Evolutionary conservation across 2,113 vertebrate species (phyloP), one percentile per base, ranked within the genome.

Genomic region (Oryzias melastigma): DNA sequence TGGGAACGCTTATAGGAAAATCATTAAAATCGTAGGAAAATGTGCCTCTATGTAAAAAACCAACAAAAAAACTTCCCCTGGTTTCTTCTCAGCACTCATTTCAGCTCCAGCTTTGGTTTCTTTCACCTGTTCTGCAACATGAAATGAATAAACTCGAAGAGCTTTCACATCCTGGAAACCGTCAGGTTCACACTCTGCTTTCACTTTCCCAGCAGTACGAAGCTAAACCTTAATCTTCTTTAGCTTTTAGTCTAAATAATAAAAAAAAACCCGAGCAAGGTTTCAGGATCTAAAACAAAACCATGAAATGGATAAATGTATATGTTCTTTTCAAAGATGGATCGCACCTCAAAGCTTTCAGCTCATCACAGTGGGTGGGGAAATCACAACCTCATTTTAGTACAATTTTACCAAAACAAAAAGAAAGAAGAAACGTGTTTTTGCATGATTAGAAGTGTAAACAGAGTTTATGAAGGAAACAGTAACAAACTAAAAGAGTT

Each of bases 141-240:
- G 61, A 71, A 54, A 58, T 67, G 58, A 61, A 61, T 12, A 16
- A 48, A 73, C 25, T 48, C 16, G 44, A 47, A 48, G 71, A 25
- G 62, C 74, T 68, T 80, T 74, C 58, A 81, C 24, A 64, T 75
- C 59, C 68, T 78, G 66, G 56, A 75, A 71, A 69, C 62, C 58
- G 61, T 68, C 51, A 72, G 42, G 10, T 59, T 35, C n/a, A 5
- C 65, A 66, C 27, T 4, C 66, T 29, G 73, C 65, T 82, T 66
- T 81, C 53, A 68, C 57, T 66, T 77, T 79, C 54, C 55, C 53
- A 58, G 42, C 58, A 62, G 73, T 75, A 65, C 63, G 78, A 68
- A 64, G 41, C 49, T 75, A 78, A 61, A 68, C 0, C 4, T 8
- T 20, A 20, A 15, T 53, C 43, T 24, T 22, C 1, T 3, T 44